phyloP scores from a whole-genome alignment of 2,797 vertebrate species.

The Hippopotamyrus pictus region DNA sequence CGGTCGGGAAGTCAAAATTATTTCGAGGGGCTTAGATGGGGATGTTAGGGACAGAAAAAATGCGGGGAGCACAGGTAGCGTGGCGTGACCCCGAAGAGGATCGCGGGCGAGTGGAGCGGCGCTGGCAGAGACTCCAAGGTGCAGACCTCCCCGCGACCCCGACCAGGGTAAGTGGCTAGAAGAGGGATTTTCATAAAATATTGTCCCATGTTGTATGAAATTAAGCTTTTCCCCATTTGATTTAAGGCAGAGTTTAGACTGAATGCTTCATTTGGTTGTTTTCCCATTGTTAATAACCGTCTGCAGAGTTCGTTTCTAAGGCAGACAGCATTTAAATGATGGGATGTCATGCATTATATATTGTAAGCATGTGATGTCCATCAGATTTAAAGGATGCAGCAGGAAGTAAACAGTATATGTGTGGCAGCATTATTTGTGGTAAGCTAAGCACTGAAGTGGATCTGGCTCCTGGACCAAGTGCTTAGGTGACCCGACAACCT shows the following conservation, averaged over 20 bases:
- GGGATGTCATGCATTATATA: background rate
- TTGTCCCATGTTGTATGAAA: background rate
- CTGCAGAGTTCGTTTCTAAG: background rate
- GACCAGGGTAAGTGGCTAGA: background rate
- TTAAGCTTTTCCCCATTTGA: background rate
- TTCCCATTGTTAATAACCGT: background rate
- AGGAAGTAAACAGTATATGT: background rate
- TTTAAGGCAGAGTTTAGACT: background rate
- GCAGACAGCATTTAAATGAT: background rate
- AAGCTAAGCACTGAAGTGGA: background rate
- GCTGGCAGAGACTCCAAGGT: background rate
- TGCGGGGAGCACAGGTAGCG: conserved; percentile 6
- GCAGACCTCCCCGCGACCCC: background rate
- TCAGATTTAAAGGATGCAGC: background rate
- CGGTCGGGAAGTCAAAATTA: conserved; percentile 1
- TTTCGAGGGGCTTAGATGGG: conserved; percentile 1
- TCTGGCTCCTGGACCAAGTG: background rate
- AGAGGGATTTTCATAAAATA: background rate
- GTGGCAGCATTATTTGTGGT: background rate
- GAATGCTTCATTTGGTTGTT: background rate
- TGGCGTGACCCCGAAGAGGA: background rate
- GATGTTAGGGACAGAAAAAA: background rate
- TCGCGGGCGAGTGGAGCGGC: background rate
- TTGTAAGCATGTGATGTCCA: background rate
- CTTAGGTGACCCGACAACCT: background rate